phyloP scores from a whole-genome alignment of 2,113 vertebrate species.

The Hemichromis elongatus region DNA sequence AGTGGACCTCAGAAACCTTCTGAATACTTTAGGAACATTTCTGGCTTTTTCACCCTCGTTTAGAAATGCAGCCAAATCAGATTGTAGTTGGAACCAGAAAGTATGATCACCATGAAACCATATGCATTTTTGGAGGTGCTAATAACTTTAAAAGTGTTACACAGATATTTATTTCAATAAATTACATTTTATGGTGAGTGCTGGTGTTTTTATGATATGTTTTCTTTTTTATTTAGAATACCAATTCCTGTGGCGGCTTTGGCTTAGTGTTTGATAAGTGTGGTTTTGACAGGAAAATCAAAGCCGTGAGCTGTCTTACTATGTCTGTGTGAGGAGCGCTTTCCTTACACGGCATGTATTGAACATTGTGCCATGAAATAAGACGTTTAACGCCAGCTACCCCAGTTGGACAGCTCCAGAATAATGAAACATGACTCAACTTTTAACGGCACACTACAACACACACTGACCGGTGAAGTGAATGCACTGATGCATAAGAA shows the following conservation, averaged over 20 bases:
- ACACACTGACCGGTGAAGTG: background rate
- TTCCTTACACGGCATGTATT: background rate
- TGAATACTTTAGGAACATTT: constrained; percentile 22
- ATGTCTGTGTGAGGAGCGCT: background rate
- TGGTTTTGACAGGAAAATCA: background rate
- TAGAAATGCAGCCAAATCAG: constrained; percentile 12
- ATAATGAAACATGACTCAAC: rapidly evolving
- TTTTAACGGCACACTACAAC: background rate
- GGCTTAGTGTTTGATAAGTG: background rate
- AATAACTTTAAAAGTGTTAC: constrained; percentile 2
- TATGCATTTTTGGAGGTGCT: background rate
- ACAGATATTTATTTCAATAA: constrained; percentile 11
- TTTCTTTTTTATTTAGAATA: background rate
- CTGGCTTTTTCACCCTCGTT: background rate
- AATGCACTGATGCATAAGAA: no score
- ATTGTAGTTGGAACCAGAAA: background rate
- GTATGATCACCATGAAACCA: constrained; percentile 18
- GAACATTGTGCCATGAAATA: background rate
- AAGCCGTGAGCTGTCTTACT: background rate
- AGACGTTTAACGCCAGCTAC: background rate
- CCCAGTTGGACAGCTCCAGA: background rate
- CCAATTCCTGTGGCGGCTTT: background rate
- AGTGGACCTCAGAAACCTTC: constrained; percentile 5
- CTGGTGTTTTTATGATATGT: background rate
- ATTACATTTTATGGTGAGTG: background rate